Evolutionary conservation across 2,888 invertebrate genomes (phyloP).

Genomic region (Nyleta sp.): DNA sequence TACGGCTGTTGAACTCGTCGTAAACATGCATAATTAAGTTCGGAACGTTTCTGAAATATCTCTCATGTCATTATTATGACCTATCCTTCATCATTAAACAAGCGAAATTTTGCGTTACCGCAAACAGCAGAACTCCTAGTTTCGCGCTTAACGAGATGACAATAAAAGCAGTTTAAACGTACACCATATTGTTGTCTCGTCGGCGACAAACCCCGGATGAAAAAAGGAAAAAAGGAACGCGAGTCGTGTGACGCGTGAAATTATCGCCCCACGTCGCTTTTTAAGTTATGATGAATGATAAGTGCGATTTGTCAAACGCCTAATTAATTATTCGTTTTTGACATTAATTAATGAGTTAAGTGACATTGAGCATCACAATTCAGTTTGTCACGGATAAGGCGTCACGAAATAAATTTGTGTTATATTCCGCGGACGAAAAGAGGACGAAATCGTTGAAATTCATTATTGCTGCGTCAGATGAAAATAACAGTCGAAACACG

Average conservation of each 20-base stretch:
- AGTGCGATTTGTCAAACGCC: slow-evolving; percentile 54
- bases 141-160: slow-evolving; percentile 63
- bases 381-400: slow-evolving; percentile 35
- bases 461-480: slow-evolving; percentile 13
- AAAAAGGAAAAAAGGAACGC: slow-evolving; percentile 27
- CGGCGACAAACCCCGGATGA: slow-evolving; percentile 17
- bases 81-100: slow-evolving; percentile 65
- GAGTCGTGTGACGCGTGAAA: slow-evolving; percentile 29
- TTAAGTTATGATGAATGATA: slow-evolving; percentile 51
- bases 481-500: too few species aligned
- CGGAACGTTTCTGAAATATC: slow-evolving; percentile 62
- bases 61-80: slow-evolving; percentile 61
- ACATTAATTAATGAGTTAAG: slow-evolving; percentile 58
- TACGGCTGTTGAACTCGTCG: slow-evolving; percentile 61
- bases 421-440: neutral
- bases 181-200: slow-evolving; percentile 50
- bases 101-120: slow-evolving; percentile 60
- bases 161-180: slow-evolving; percentile 62
- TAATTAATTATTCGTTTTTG: slow-evolving; percentile 54
- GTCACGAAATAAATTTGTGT: slow-evolving; percentile 20
- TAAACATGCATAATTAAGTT: slow-evolving; percentile 64
- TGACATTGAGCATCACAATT: slow-evolving; percentile 46
- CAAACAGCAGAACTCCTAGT: slow-evolving; percentile 63
- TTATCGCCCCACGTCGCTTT: slow-evolving; percentile 42
- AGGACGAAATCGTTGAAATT: slow-evolving; percentile 28